Evolutionary conservation across 1,140 invertebrate genomes (phyloP), one percentile per base, ranked within the genome.

Genomic region (Heliconius himera): DNA sequence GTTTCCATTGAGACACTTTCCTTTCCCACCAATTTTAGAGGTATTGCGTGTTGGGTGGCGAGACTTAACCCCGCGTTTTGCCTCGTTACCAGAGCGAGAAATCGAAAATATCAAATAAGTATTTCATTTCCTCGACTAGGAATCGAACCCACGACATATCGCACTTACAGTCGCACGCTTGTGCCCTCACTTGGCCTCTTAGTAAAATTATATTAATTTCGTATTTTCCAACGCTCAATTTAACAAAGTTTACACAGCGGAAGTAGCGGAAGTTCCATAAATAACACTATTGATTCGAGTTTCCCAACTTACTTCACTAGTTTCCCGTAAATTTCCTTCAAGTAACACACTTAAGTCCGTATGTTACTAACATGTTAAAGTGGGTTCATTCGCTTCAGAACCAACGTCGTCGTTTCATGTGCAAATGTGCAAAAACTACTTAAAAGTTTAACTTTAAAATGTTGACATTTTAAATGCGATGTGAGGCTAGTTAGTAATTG

Each of bases 401-500:
- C 72, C 11, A 13, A 26, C 22, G 70, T 36, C 70, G 70, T 66
- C 70, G 70, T 41, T 72, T 72, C 36, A 72, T 72, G 70, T 36
- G 70, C 33, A 71, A 71, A 71, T 71, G 70, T n/a, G 70, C 70
- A 72, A 72, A 38, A 72, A 72, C 33, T 72, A 72, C 70, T 72
- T 72, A 41, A 72, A 72, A 72, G 33, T 72, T 72, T 38, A 72
- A 38, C 33, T 72, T 38, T 72, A 72, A 72, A 72, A 72, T 11
- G 70, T 72, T 38, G 36, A 72, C 70, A n/a, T 72, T 72, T 77
- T 49, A 41, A 71, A 71, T 9, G 74, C 8, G 41, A 49, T 36
- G 60, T 54, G 76, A 66, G 60, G 9, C 60, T 66, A 66, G 60
- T 66, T 72, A 38, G 70, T 72, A 72, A 72, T 41, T 72, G 6